Evolutionary conservation across 2,797 vertebrate species (phyloP).

Genomic region (Sebastes paucispinis): DNA sequence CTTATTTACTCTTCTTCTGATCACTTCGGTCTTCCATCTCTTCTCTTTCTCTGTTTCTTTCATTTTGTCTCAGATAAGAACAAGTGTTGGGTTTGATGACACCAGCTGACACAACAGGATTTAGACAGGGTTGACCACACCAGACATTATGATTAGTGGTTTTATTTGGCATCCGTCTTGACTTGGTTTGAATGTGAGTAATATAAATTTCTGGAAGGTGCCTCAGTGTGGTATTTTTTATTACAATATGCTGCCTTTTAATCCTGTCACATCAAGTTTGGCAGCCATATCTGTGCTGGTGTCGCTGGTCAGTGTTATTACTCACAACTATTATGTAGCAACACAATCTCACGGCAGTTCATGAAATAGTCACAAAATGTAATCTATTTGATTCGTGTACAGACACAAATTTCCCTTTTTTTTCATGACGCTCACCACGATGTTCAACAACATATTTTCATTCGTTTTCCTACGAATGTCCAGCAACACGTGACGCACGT

Average conservation of each 20-base stretch:
- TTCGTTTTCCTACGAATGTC: no score
- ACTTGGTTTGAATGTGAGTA: background rate
- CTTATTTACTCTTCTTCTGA: background rate
- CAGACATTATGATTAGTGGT: constrained; percentile 6
- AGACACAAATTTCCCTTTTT: no score
- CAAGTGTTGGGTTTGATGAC: constrained; percentile 1
- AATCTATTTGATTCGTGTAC: no score
- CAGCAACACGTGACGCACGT: no score
- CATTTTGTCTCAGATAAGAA: background rate
- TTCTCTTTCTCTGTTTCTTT: background rate
- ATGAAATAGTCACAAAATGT: no score
- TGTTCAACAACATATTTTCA: no score
- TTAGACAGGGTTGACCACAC: background rate
- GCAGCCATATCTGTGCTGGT: background rate
- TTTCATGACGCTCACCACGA: no score
- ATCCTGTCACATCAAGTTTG: background rate
- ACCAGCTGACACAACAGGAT: background rate
- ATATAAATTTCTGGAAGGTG: background rate
- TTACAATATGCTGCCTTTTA: background rate
- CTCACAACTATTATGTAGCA: no score
- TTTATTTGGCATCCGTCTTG: background rate
- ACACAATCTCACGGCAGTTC: no score
- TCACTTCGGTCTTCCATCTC: background rate
- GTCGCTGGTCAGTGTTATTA: background rate
- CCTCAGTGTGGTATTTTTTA: background rate